phyloP scores from a whole-genome alignment of 2,797 vertebrate species.

The Acipenser transmontanus region DNA sequence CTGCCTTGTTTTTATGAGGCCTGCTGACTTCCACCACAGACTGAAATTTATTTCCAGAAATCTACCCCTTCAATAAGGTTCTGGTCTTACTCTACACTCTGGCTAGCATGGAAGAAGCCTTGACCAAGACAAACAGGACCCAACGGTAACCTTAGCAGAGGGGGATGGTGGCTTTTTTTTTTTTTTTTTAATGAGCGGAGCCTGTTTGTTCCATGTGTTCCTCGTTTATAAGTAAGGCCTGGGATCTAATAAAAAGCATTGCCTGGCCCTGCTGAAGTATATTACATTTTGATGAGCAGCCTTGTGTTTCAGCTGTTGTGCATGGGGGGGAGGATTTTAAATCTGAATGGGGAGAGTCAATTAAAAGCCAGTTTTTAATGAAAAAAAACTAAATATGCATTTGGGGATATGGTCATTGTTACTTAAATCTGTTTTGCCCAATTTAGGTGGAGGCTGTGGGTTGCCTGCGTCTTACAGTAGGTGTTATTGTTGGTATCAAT shows the following conservation, averaged over 20 bases:
- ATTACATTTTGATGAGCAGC: conserved; percentile 40
- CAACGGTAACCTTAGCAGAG: conserved; percentile 4
- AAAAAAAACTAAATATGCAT: neutral
- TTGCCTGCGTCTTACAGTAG: neutral
- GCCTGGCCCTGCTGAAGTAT: conserved; percentile 31
- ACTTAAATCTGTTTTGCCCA: conserved; percentile 4
- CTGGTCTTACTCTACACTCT: no score
- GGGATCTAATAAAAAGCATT: conserved; percentile 43
- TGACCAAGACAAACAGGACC: neutral
- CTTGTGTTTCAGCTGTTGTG: conserved; percentile 35
- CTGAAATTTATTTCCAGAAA: no score
- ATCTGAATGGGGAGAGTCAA: conserved; percentile 2
- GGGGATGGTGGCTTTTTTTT: conserved; percentile 21
- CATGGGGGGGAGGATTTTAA: conserved; percentile 4
- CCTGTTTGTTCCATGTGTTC: conserved; percentile 27
- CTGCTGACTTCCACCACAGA: no score
- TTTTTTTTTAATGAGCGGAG: conserved; percentile 28
- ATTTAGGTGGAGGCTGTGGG: neutral
- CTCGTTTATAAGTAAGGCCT: conserved; percentile 36
- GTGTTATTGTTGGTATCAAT: neutral
- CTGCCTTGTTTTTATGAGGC: no score
- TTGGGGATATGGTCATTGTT: neutral
- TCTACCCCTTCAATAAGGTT: neutral
- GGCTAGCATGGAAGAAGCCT: neutral
- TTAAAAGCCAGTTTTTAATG: neutral